These are phyloP conservation scores for Acanthaster planci DNA, from an alignment of 35 echinoderm and acorn worm species.

Conservation along the genomic window DNA sequence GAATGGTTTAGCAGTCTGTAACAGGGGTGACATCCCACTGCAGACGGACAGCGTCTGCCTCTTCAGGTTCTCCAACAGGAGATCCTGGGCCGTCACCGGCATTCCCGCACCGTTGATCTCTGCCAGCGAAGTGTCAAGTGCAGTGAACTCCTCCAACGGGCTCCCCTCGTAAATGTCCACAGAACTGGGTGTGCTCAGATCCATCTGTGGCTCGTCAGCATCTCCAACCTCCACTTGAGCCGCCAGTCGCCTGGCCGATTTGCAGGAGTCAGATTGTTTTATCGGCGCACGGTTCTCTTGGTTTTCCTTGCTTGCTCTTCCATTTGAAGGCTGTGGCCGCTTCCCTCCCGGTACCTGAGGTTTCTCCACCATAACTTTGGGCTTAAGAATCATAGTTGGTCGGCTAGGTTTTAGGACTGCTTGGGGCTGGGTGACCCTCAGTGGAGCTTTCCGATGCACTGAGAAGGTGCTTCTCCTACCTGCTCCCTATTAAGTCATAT, in stretches of 20 bases:
- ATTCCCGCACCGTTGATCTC: conserved; percentile 48
- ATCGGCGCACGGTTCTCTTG: conserved; percentile 1
- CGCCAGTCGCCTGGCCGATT: background rate
- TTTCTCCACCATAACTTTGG: background rate
- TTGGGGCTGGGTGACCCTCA: background rate
- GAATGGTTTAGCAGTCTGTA: conserved; percentile 37
- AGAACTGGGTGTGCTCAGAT: background rate
- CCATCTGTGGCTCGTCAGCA: background rate
- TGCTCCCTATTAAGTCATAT: background rate
- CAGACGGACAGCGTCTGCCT: conserved; percentile 68
- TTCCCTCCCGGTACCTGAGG: conserved; percentile 13
- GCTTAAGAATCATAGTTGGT: conserved; percentile 33
- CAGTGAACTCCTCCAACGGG: background rate
- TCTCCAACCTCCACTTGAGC: background rate
- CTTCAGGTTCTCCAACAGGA: conserved; percentile 36
- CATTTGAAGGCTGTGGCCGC: background rate
- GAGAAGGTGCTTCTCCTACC: conserved; percentile 24
- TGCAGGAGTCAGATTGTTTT: background rate
- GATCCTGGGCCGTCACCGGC: conserved; percentile 57
- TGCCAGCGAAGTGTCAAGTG: conserved; percentile 39
- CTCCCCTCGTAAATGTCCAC: background rate
- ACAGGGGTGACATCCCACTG: conserved; percentile 77
- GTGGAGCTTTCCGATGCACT: background rate
- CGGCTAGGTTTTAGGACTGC: conserved; percentile 15
- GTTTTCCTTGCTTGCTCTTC: background rate